phyloP scores from a whole-genome alignment of 2,113 vertebrate genomes.

The Pollimyrus isidori region DNA sequence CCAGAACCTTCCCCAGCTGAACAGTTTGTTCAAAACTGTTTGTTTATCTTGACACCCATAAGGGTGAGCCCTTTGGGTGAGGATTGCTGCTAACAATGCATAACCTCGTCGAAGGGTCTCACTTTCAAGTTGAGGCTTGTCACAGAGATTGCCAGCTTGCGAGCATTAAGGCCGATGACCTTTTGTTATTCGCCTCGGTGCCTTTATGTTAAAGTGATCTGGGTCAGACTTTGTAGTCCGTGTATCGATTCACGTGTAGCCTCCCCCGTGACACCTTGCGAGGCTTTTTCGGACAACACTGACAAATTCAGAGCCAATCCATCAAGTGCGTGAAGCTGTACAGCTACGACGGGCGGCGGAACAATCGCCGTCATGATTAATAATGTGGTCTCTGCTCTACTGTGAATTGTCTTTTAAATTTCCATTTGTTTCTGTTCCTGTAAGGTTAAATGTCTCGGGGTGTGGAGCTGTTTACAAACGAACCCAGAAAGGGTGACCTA shows the following conservation, averaged over 20 bases:
- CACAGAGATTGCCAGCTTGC: neutral
- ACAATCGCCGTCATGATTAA: neutral
- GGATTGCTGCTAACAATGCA: neutral
- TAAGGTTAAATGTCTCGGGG: constrained; percentile 16
- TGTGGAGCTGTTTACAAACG: constrained; percentile 17
- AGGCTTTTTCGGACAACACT: neutral
- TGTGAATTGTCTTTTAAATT: constrained; percentile 14
- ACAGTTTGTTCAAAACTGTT: neutral
- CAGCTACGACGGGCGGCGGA: neutral
- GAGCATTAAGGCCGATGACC: neutral
- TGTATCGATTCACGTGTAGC: neutral
- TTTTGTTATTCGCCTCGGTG: neutral
- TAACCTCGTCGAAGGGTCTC: neutral
- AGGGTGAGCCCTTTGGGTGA: neutral
- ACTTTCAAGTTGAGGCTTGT: neutral
- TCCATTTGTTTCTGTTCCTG: constrained; percentile 10
- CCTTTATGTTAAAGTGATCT: neutral
- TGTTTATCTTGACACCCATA: neutral
- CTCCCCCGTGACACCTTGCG: neutral
- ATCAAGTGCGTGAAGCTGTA: neutral
- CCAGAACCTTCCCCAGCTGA: neutral
- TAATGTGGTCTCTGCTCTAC: neutral
- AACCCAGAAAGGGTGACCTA: constrained; percentile 12
- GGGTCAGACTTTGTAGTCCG: neutral
- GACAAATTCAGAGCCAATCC: neutral